These are phyloP conservation scores for Xiphorhynchus erythropygius DNA, from an alignment of 2,797 vertebrate genomes.

Conservation along the genomic window DNA sequence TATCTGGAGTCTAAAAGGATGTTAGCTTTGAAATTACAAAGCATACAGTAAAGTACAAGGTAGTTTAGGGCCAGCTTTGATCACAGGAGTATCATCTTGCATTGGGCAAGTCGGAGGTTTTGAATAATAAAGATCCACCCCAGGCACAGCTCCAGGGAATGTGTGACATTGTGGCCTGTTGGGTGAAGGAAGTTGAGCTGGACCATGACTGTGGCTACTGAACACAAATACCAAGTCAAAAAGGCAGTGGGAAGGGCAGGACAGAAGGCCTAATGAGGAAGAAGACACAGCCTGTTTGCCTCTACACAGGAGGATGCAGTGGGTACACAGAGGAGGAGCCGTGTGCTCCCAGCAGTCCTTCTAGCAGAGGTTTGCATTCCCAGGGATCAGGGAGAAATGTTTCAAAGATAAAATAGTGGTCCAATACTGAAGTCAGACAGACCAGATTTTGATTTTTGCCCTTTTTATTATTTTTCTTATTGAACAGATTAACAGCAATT, in stretches of 20 bases:
- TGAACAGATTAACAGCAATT: not conserved
- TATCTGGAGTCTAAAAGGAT: not conserved
- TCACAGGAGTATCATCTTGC: not conserved
- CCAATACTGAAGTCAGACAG: not conserved
- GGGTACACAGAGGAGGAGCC: not conserved
- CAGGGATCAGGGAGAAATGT: not conserved
- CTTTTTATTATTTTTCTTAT: not conserved
- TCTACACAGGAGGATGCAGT: not conserved
- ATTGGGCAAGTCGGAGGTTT: not conserved
- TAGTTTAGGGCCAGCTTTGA: not conserved
- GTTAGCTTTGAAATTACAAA: not conserved
- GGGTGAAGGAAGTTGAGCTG: accelerated
- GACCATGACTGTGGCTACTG: not conserved
- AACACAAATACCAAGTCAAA: not conserved
- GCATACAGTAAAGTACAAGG: not conserved
- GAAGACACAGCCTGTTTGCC: not conserved
- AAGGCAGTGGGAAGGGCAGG: not conserved
- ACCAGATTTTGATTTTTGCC: not conserved
- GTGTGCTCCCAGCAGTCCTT: not conserved
- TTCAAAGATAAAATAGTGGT: not conserved
- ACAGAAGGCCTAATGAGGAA: not conserved
- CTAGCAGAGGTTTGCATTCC: not conserved
- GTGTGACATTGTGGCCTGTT: not conserved
- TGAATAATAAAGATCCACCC: not conserved
- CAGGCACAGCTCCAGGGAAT: not conserved